A percentile compares a stretch with the other conserved stretches of the same genome.
Evolutionary conservation across 2,797 vertebrate species (phyloP).

Genomic region (Ciconia nigra): DNA sequence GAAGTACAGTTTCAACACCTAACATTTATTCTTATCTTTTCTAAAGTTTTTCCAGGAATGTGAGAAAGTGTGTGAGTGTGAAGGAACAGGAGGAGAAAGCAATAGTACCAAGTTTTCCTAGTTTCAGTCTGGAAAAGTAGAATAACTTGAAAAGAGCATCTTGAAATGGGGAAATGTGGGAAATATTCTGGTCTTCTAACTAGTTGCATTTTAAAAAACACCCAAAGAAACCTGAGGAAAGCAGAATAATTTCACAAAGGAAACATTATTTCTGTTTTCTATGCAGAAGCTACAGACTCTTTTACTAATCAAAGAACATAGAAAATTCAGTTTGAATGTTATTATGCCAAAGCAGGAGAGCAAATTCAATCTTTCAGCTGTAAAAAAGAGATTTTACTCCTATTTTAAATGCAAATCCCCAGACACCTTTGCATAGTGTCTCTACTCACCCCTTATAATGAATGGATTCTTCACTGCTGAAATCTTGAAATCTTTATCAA

Average conservation of each 20-base stretch:
- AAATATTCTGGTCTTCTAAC: neutral
- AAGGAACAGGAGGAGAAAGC: neutral
- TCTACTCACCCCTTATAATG: slow-evolving; percentile 21
- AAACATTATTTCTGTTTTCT: neutral
- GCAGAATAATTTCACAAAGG: slow-evolving; percentile 36
- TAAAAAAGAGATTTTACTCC: slow-evolving; percentile 30
- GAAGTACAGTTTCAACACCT: neutral
- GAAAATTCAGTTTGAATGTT: slow-evolving; percentile 47
- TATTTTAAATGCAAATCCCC: slow-evolving; percentile 51
- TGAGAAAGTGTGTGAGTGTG: neutral
- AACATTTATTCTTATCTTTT: neutral
- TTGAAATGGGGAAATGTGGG: neutral
- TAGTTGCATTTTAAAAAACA: neutral
- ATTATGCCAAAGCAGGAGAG: slow-evolving; percentile 30
- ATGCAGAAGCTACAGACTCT: neutral
- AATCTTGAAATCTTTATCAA: slow-evolving; percentile 54
- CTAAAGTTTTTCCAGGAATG: neutral
- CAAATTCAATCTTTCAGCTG: slow-evolving; percentile 35
- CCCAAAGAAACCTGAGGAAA: neutral
- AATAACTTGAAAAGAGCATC: neutral
- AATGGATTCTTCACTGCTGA: slow-evolving; percentile 23
- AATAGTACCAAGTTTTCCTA: neutral
- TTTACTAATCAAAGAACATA: slow-evolving; percentile 45
- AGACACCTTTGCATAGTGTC: slow-evolving; percentile 12
- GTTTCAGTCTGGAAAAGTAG: neutral